These are phyloP conservation scores for Zeuzera pyrina DNA, from an alignment of 2,888 invertebrate species.

Conservation along the genomic window DNA sequence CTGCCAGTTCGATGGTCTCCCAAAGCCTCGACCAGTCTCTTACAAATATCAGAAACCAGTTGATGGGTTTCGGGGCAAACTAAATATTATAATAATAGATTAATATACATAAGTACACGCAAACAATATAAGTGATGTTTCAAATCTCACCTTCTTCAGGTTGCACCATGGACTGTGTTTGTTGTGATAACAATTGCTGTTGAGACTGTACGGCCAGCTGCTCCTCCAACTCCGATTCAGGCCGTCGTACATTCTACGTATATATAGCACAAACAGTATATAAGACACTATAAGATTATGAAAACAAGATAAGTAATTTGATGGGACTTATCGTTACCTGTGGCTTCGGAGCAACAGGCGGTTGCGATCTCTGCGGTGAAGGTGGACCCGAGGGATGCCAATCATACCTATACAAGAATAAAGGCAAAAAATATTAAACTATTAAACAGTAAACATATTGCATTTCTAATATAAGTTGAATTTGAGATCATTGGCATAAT, in stretches of 20 bases:
- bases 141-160: slow-evolving; percentile 28
- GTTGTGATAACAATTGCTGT: slow-evolving; percentile 10
- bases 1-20: no score
- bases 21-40: no score
- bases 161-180: slow-evolving; percentile 7
- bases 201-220: slow-evolving; percentile 2
- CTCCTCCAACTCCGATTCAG: not conserved
- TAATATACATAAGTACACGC: no score
- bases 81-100: no score
- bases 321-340: no score
- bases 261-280: slow-evolving; percentile 19
- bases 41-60: no score
- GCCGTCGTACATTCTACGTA: slow-evolving; percentile 17
- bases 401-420: slow-evolving; percentile 40
- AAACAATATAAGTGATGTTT: no score
- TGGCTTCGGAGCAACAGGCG: slow-evolving; percentile 74
- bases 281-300: slow-evolving; percentile 8
- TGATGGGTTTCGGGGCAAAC: no score
- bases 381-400: slow-evolving; percentile 64
- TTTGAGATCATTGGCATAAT: no score
- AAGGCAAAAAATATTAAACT: slow-evolving; percentile 1
- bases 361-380: slow-evolving; percentile 66
- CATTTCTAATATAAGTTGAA: not conserved
- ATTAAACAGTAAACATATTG: not conserved
- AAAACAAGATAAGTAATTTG: no score